Conservation (phyloP, 2,888 invertebrate genomes). For the Agrotis puta region DNA sequence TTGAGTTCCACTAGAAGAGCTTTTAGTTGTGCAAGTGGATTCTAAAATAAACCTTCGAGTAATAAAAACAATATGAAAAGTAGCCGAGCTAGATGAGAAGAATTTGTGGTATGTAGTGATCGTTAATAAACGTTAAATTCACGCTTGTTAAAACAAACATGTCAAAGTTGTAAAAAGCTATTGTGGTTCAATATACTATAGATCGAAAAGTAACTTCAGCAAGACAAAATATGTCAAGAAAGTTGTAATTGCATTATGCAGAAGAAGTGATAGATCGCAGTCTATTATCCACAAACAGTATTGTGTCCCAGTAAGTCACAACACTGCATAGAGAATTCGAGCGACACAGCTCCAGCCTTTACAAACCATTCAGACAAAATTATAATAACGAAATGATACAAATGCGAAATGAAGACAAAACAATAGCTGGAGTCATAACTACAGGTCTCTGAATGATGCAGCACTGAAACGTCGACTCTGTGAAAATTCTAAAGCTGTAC, state of each 20-base stretch:
- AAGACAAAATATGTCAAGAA: background rate
- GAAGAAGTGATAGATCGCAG: constrained; percentile 10
- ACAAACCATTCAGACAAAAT: constrained; percentile 29
- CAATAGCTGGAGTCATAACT: constrained; percentile 41
- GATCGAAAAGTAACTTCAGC: background rate
- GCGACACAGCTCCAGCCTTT: constrained; percentile 28
- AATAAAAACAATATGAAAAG: constrained; percentile 39
- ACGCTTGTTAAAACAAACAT: background rate
- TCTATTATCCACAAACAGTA: constrained; percentile 8
- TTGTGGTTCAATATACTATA: background rate
- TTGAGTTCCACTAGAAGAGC: constrained; percentile 15
- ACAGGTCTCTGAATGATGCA: constrained; percentile 36
- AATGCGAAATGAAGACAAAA: constrained; percentile 36
- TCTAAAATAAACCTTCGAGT: constrained; percentile 23
- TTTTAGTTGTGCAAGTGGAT: constrained; percentile 18
- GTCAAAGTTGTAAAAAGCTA: background rate
- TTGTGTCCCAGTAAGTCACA: constrained; percentile 20
- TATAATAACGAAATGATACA: constrained; percentile 33
- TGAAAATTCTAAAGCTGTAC: constrained; percentile 60
- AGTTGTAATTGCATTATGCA: constrained; percentile 8
- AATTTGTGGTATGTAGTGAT: constrained; percentile 39
- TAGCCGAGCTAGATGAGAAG: background rate
- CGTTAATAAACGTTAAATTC: constrained; percentile 36
- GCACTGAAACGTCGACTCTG: constrained; percentile 43
- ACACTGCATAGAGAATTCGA: constrained; percentile 16